Base-by-base conservation (phyloP, 1,140 invertebrate genomes). In the Neotoxoptera formosana region DNA sequence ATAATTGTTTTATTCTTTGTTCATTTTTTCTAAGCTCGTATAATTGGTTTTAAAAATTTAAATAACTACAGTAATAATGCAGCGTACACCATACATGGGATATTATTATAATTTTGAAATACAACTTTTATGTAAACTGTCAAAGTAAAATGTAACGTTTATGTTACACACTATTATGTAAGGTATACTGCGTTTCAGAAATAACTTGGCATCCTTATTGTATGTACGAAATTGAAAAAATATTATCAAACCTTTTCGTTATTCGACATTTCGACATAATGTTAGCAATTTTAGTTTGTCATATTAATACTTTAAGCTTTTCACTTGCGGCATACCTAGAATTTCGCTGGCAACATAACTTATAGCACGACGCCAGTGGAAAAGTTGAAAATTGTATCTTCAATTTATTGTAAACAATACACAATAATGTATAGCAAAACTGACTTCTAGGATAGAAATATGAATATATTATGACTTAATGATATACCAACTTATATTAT, bases 271-370 rank as follows among this genome's bases (percentile, higher is more conserved):
- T 53, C 51, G 51, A 53, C 51, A 53, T 30, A 76, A 76, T 76
- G 60, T 76, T 76, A n/a, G n/a, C 60, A 76, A 76, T 76, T n/a
- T 67, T 76, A n/a, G 60, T 76, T 76, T 76, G 60, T 76, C n/a
- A 53, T 53, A 53, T 0, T 53, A 53, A 53, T 53, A 53, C 51
- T 53, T 76, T n/a, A 76, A 76, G 60, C 30, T 76, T 76, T 76
- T 76, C 17, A 76, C 60, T 4, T 76, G 4, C 4, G 41, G 41
- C 41, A 41, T 53, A 53, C 51, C 20, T 53, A 53, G 56, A n/a
- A 76, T 76, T 76, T 76, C 14, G 14, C 7, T n/a, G 14, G 14
- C 3, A 76, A 34, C 6, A n/a, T 9, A 60, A 11, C n/a, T 76
- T 21, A 53, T 20, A 53, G 51, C 20, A 2, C 20, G 21, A 6